Conservation (phyloP, 2,888 invertebrate genomes). For the Rosalia funebris region DNA sequence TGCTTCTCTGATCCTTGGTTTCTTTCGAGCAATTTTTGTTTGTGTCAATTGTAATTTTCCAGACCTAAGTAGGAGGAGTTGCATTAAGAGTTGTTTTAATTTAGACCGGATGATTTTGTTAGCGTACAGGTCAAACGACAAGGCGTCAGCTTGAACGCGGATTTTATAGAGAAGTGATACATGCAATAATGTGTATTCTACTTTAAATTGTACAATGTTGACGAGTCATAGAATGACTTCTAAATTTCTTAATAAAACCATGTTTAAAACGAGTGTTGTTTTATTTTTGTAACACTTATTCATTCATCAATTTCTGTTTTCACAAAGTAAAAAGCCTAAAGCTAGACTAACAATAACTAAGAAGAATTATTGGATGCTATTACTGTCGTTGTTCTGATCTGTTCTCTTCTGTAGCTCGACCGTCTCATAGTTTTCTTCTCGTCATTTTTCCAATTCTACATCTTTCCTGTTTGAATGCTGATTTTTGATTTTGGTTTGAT, state of each 20-base stretch:
- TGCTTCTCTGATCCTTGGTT: conserved; percentile 21
- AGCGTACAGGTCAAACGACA: conserved; percentile 29
- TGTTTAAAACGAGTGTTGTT: too few relatives aligned
- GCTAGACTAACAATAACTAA: too few relatives aligned
- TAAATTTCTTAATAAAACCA: conserved; percentile 63
- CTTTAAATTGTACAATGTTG: conserved; percentile 48
- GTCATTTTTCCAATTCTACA: too few relatives aligned
- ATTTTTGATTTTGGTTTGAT: too few relatives aligned
- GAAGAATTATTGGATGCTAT: too few relatives aligned
- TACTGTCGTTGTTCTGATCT: too few relatives aligned
- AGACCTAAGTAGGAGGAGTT: neutral
- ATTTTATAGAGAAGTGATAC: conserved; percentile 51
- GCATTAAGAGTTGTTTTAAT: conserved; percentile 15
- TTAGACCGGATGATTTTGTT: conserved; percentile 17
- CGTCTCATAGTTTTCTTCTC: too few relatives aligned
- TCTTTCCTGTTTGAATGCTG: too few relatives aligned
- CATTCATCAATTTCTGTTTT: too few relatives aligned
- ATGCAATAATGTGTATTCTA: conserved; percentile 56
- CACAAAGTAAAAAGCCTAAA: too few relatives aligned
- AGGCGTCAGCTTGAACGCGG: conserved; percentile 29
- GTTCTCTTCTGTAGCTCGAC: too few relatives aligned
- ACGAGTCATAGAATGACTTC: conserved; percentile 59
- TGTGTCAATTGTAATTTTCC: conserved; percentile 21
- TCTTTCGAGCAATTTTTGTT: conserved; percentile 23
- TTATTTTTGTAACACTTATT: too few relatives aligned